Evolutionary conservation across 2,888 invertebrate species (phyloP).

Genomic region (Drosophila aldrichi): DNA sequence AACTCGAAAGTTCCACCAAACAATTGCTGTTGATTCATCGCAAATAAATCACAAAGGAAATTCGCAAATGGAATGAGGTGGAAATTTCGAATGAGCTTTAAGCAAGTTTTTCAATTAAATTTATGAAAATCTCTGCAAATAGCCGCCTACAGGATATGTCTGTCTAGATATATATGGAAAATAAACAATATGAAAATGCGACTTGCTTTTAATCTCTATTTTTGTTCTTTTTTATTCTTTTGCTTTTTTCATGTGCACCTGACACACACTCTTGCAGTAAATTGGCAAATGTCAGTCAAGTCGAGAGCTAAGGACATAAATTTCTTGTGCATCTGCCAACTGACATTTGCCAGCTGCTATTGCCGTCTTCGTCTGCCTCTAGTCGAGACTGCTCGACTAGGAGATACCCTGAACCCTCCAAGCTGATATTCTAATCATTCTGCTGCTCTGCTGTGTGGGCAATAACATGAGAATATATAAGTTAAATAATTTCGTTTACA

Average conservation of each 20-base stretch:
- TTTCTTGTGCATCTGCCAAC: too few relatives aligned
- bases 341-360: too few relatives aligned
- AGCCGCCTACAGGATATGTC: neutral
- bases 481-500: too few relatives aligned
- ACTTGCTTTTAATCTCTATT: constrained; percentile 21
- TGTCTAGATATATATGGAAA: neutral
- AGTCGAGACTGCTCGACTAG: too few relatives aligned
- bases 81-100: constrained; percentile 30
- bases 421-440: too few relatives aligned
- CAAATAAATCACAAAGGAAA: constrained; percentile 41
- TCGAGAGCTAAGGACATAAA: too few relatives aligned
- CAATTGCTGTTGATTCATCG: constrained; percentile 56
- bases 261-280: too few relatives aligned
- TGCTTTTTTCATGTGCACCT: neutral
- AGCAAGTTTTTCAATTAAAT: constrained; percentile 62
- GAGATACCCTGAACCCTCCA: too few relatives aligned
- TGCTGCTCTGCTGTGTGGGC: too few relatives aligned
- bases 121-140: constrained; percentile 37
- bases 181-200: constrained; percentile 30
- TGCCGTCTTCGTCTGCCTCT: too few relatives aligned
- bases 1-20: constrained; percentile 15
- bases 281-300: too few relatives aligned
- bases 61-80: constrained; percentile 5
- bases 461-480: too few relatives aligned
- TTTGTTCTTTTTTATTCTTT: neutral